phyloP scores from a whole-genome alignment of 2,113 vertebrate genomes.

The Aptenodytes forsteri region DNA sequence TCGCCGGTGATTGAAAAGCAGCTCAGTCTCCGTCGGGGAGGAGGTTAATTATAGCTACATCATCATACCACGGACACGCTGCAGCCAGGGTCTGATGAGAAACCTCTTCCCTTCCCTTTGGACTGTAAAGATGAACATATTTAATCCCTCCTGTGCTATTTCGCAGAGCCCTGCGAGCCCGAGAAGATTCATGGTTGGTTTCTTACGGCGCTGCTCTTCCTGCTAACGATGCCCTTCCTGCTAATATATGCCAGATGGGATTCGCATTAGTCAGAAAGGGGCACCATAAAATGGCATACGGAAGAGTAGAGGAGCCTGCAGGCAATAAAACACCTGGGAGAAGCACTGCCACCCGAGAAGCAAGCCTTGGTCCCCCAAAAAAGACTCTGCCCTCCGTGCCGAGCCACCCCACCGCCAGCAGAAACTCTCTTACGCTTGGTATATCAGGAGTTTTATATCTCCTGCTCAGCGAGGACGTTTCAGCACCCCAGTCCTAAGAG shows the following conservation, averaged over 20 bases:
- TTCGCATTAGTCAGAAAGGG: slow-evolving; percentile 11
- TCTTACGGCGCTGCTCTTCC: slow-evolving; percentile 19
- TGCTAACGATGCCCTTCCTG: slow-evolving; percentile 45
- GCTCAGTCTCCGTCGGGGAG: not conserved
- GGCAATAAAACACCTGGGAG: slow-evolving; percentile 9
- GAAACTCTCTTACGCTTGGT: not conserved
- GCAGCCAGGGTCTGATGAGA: slow-evolving; percentile 26
- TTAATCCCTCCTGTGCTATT: slow-evolving; percentile 28
- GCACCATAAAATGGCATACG: not conserved
- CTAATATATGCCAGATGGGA: slow-evolving; percentile 43
- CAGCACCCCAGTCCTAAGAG: not conserved
- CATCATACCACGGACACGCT: not conserved
- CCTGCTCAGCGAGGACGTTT: not conserved
- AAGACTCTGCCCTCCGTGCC: not conserved
- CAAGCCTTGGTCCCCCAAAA: not conserved
- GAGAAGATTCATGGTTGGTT: slow-evolving; percentile 50
- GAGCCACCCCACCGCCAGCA: not conserved
- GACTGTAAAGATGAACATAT: not conserved
- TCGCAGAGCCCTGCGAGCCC: not conserved
- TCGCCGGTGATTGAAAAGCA: not conserved
- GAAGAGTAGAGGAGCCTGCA: not conserved
- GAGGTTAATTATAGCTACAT: slow-evolving; percentile 44
- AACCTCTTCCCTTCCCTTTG: slow-evolving; percentile 37
- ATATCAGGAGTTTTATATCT: fast-evolving
- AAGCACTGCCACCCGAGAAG: not conserved